Percentiles rank a stretch among this genome's conserved stretches.
phyloP scores from a whole-genome alignment of 2,113 vertebrate species.

The Bos javanicus region DNA sequence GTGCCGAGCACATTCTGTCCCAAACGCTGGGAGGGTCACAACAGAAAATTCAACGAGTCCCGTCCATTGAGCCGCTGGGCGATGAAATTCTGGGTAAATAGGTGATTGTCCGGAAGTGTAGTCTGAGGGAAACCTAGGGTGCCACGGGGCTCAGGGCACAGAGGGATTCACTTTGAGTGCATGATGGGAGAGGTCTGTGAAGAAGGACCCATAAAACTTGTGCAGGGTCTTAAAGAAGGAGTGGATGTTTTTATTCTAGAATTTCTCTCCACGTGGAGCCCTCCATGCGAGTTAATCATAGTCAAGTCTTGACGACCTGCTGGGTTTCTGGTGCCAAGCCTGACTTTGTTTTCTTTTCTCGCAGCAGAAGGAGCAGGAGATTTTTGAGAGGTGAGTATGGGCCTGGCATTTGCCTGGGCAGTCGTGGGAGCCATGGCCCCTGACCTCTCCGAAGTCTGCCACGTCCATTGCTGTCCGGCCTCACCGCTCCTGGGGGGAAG shows the following conservation, averaged over 20 bases:
- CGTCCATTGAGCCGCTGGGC: neutral
- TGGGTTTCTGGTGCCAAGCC: neutral
- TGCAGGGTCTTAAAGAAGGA: neutral
- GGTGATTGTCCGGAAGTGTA: neutral
- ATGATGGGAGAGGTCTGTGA: neutral
- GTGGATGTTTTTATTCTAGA: neutral
- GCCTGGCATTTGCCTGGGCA: neutral
- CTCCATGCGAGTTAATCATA: neutral
- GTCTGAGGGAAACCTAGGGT: neutral
- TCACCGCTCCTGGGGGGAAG: neutral
- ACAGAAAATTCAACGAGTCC: neutral
- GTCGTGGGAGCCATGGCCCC: neutral
- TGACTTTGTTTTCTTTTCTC: conserved; percentile 68
- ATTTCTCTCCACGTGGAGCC: neutral
- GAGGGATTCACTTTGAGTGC: neutral
- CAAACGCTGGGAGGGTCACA: neutral
- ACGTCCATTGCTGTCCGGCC: neutral
- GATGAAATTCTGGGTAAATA: neutral
- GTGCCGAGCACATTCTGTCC: neutral
- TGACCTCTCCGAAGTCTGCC: neutral
- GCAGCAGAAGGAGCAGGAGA: conserved; percentile 81
- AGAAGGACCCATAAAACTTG: neutral
- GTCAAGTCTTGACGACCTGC: neutral
- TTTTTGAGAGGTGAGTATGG: conserved; percentile 82
- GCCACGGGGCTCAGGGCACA: accelerated